Base-by-base conservation (phyloP, 2,797 vertebrate species). In the Clarias fuscus region DNA sequence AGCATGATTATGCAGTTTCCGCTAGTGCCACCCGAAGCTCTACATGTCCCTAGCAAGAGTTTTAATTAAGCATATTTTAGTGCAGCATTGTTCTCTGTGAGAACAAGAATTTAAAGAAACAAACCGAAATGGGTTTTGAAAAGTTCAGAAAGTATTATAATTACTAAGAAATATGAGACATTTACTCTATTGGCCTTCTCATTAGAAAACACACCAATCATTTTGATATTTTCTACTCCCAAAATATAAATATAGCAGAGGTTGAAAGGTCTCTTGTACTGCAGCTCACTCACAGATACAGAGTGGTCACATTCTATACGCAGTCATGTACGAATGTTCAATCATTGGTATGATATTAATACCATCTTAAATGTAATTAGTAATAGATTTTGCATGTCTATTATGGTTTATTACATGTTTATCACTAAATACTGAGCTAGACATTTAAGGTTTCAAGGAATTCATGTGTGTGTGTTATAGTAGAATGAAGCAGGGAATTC, bases 401-500 rank as follows among this genome's bases (percentile, higher is more conserved):
- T 5, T 56, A 7, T 56, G 72, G 13, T 73, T 58, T 77, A 59
- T 30, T 17, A 58, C 53, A 79, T 43, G 33, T 24, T 64, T 84
- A 84, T 78, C 18, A 61, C 0, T 27, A 27, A 85, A 83, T 53
- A 33, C 48, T 3, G 14, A 82, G 58, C 85, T n/a, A 58, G 73
- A 79, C 65, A 56, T 67, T 81, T 22, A 62, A 59, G 40, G 72
- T 80, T 65, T 82, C 27, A 86, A 61, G 53, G 37, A 59, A 83
- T 67, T 83, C n/a, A 75, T 77, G 72, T 79, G 67, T 80, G 30
- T 30, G 27, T 13, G 59, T 68, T 87, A 53, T 53, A 53, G 7
- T 73, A 72, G 76, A 87, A 88, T 87, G 68, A 82, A 48, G 30
- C 48, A 84, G 82, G 84, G 67, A 83, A 82, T 75, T 88, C 3